Evolutionary conservation across 2,888 invertebrate genomes (phyloP), one percentile per base, ranked within the genome.

Genomic region (Cephus runcator): DNA sequence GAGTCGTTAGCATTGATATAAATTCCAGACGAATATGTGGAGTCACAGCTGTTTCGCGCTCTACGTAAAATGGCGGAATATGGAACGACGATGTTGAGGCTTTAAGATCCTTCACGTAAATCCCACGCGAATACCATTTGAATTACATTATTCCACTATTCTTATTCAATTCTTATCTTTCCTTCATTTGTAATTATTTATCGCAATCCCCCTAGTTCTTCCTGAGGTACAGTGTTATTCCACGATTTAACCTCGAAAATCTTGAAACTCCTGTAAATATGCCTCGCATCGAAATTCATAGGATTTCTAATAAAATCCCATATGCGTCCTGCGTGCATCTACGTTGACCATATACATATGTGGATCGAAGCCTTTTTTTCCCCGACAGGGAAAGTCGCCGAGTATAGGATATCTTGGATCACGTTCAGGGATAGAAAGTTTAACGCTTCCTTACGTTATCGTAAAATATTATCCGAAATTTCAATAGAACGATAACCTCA

Each of bases 51-150:
- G 56, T 56, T 56, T 56, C 9, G 23, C 56, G 23, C 23, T 56
- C 23, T 9, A 23, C 1, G 56, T 56, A 23, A 56, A 56, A 56
- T 56, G 56, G 56, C 56, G 56, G 56, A 56, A 56, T 56, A 23
- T 23, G 56, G 56, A 56, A 56, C 56, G 56, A 23, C 56, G 23
- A 9, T 56, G 6, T 56, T 9, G 23, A 9, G 56, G 56, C 56
- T 56, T 56, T 56, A 56, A 56, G 56, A 56, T 56, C 88, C 89
- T 89, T 89, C 87, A 83, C 82, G 81, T 81, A 82, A 78, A 83
- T 89, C 89, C 89, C 89, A 90, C 90, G 88, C 85, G 77, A 82
- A 80, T 81, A 75, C 85, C 56, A 23, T 56, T 56, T 56, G 23
- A 56, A 56, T 56, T 56, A 56, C 56, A 56, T 56, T 56, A 56